Conservation (phyloP, 2,113 vertebrate species). For the Gobiocypris rarus region DNA sequence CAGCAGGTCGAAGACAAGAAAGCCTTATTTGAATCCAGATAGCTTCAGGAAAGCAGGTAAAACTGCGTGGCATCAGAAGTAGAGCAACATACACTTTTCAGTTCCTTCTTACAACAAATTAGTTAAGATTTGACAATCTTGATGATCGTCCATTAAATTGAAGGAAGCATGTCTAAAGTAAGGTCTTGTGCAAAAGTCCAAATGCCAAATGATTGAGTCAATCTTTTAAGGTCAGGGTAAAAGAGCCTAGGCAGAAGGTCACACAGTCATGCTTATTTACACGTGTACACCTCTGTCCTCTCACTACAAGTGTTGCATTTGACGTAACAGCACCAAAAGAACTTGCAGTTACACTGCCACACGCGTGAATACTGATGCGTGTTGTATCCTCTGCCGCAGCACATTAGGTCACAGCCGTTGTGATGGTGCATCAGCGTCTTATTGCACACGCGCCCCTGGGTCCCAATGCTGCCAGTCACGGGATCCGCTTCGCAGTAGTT, state of each 20-base stretch:
- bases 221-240: neutral
- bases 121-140: neutral
- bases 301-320: constrained; percentile 99
- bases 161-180: constrained; percentile 2
- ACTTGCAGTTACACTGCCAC: constrained; percentile 99
- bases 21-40: constrained; percentile 35
- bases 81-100: neutral
- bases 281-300: constrained; percentile 96
- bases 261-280: constrained; percentile 85
- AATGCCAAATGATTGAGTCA: too few species aligned
- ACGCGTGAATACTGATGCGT: constrained; percentile 96
- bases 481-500: constrained; percentile 97
- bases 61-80: neutral
- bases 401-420: constrained; percentile 95
- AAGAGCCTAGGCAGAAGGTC: neutral
- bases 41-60: constrained; percentile 8
- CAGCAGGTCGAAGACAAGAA: neutral
- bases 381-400: constrained; percentile 97
- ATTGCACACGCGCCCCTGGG: constrained; percentile 93
- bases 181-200: constrained; percentile 3
- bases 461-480: constrained; percentile 89
- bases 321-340: constrained; percentile 99
- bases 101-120: neutral
- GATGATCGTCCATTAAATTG: constrained; percentile 30
- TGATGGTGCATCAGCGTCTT: constrained; percentile 92